These are phyloP conservation scores for Amphimallon solstitiale DNA, from an alignment of 2,888 invertebrate species.

Conservation along the genomic window DNA sequence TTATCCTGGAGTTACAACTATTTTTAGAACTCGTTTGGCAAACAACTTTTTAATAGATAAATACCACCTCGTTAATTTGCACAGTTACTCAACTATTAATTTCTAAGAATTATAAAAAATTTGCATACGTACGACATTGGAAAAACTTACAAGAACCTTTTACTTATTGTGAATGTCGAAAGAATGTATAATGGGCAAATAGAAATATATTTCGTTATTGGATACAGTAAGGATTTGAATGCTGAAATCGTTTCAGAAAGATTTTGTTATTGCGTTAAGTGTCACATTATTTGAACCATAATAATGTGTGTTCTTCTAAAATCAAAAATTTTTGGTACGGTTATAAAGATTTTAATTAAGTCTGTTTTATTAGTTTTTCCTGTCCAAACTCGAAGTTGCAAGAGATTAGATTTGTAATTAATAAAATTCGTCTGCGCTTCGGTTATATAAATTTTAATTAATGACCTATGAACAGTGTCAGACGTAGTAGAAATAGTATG, in stretches of 20 bases:
- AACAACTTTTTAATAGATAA: slow-evolving; percentile 16
- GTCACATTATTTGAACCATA: too few species aligned
- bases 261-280: background rate
- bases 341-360: background rate
- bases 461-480: background rate
- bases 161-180: slow-evolving; percentile 17
- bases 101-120: slow-evolving; percentile 22
- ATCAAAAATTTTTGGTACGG: background rate
- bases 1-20: too few species aligned
- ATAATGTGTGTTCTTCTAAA: too few species aligned
- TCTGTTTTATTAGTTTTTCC: slow-evolving; percentile 8
- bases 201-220: too few species aligned
- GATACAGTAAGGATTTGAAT: background rate
- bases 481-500: background rate
- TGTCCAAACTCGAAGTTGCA: background rate
- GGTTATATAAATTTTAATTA: slow-evolving; percentile 15
- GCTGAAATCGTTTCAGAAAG: background rate
- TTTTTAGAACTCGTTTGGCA: background rate
- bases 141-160: slow-evolving; percentile 22
- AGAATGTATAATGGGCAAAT: too few species aligned
- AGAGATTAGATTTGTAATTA: background rate
- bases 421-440: slow-evolving; percentile 4
- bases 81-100: slow-evolving; percentile 10
- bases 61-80: slow-evolving; percentile 15
- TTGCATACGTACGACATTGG: slow-evolving; percentile 32